Percentiles rank a stretch among this genome's conserved stretches.
phyloP scores from a whole-genome alignment of 2,888 invertebrate species.

The Drosophila multiciliata region DNA sequence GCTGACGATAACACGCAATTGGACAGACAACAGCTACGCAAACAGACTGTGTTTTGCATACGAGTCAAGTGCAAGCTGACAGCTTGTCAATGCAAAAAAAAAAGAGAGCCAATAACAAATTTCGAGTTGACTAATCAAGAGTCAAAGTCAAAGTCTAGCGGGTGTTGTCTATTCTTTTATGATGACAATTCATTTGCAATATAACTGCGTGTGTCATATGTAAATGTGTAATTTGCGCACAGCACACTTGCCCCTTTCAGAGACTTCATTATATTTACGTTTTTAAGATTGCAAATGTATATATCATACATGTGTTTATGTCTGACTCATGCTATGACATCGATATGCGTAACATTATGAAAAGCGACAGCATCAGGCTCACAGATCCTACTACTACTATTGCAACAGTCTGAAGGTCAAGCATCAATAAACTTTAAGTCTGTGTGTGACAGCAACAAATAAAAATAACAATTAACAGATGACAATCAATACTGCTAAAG shows the following conservation, averaged over 20 bases:
- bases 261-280: slow-evolving; percentile 32
- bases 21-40: neutral
- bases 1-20: slow-evolving; percentile 32
- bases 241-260: slow-evolving; percentile 24
- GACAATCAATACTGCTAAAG: neutral
- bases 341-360: slow-evolving; percentile 17
- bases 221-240: slow-evolving; percentile 37
- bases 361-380: slow-evolving; percentile 1
- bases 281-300: slow-evolving; percentile 3
- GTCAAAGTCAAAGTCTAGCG: slow-evolving; percentile 17
- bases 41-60: neutral
- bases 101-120: slow-evolving; percentile 7
- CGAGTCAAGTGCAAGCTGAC: slow-evolving; percentile 12
- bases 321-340: slow-evolving; percentile 38
- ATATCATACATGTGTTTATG: neutral
- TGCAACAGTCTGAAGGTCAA: slow-evolving; percentile 23
- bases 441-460: neutral
- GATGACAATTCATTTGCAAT: slow-evolving; percentile 28
- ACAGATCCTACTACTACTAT: neutral
- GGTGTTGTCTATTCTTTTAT: slow-evolving; percentile 21
- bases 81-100: slow-evolving; percentile 10
- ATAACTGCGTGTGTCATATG: slow-evolving; percentile 29
- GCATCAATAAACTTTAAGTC: slow-evolving; percentile 19
- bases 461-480: neutral
- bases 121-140: slow-evolving; percentile 3